Conservation (phyloP, 2,113 vertebrate species). For the Mandrillus leucophaeus region DNA sequence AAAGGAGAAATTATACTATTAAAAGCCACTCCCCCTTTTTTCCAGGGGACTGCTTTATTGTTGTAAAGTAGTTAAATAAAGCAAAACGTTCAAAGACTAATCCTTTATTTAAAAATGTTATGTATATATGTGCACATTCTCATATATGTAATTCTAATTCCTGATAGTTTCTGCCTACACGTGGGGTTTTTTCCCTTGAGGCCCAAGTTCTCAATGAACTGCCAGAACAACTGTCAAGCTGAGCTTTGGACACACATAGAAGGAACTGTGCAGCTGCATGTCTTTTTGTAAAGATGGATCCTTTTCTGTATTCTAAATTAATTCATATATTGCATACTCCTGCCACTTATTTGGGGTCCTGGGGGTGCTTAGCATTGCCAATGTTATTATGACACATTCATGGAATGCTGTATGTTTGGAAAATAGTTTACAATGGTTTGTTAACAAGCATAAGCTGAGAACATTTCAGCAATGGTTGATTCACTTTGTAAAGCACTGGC, state of each 20-base stretch:
- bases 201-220: neutral
- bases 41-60: neutral
- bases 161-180: neutral
- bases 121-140: too few relatives aligned
- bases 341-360: neutral
- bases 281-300: conserved; percentile 25
- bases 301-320: conserved; percentile 17
- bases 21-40: neutral
- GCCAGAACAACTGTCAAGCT: neutral
- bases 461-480: conserved; percentile 55
- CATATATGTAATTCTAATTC: neutral
- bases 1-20: conserved; percentile 13
- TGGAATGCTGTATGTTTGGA: conserved; percentile 54
- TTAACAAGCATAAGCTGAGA: conserved; percentile 65
- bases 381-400: conserved; percentile 3
- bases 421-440: conserved; percentile 44
- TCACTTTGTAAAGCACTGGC: conserved; percentile 58
- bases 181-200: neutral
- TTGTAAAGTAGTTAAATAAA: conserved; percentile 20
- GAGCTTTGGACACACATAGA: neutral
- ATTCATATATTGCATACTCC: neutral
- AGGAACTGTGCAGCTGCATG: neutral
- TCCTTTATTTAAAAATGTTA: neutral
- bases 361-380: neutral
- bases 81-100: neutral